Percentiles rank a stretch among this genome's conserved stretches.
These are phyloP conservation scores for Zaprionus lineosus DNA, from an alignment of 2,888 invertebrate species.

Conservation along the genomic window DNA sequence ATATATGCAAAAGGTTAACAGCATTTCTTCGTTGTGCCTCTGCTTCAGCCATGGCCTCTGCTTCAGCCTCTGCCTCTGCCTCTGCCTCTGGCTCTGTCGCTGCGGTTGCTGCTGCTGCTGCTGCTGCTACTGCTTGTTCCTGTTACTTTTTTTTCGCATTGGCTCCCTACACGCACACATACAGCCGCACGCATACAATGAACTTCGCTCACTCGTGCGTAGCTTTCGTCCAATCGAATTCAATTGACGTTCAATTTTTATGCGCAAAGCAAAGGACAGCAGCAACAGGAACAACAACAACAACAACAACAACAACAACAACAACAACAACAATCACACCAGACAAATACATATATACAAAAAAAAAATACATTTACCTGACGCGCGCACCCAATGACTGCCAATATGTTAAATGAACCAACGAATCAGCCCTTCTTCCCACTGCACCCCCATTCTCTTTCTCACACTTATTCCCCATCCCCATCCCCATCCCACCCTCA, in stretches of 20 bases:
- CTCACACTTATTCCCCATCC: too few species aligned
- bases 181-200: not conserved
- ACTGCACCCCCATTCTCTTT: conserved; percentile 19
- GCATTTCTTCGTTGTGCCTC: conserved; percentile 50
- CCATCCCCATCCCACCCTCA: conserved; percentile 1
- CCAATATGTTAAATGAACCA: conserved; percentile 59
- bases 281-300: conserved; percentile 30
- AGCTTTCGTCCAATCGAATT: conserved; percentile 80
- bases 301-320: conserved; percentile 34
- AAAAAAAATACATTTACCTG: conserved; percentile 32
- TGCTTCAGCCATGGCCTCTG: conserved; percentile 1
- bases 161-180: conserved; percentile 56
- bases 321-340: conserved; percentile 26
- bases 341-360: conserved; percentile 16
- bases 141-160: conserved; percentile 52
- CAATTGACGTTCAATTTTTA: conserved; percentile 82
- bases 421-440: conserved; percentile 24
- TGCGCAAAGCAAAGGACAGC: conserved; percentile 55
- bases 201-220: conserved; percentile 53
- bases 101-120: conserved; percentile 2
- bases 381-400: conserved; percentile 51
- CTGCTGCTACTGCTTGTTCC: too few species aligned
- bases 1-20: conserved; percentile 69
- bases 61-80: conserved; percentile 1
- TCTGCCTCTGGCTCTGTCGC: conserved; percentile 22